Evolutionary conservation across 2,888 invertebrate species (phyloP), one percentile per base, ranked within the genome.

Genomic region (Epistrophe grossulariae): DNA sequence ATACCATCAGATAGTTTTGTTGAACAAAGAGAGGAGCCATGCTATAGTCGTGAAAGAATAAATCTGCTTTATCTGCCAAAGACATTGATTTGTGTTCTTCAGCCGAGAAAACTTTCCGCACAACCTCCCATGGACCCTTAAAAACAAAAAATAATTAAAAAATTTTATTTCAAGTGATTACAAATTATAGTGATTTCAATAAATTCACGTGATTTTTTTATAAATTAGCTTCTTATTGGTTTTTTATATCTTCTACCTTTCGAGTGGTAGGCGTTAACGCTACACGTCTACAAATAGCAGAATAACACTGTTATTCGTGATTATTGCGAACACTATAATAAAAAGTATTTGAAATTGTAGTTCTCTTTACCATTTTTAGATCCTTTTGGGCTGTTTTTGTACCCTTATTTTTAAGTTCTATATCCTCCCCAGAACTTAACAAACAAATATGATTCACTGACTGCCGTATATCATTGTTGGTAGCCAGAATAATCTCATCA

Each of bases 31-130:
- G 94, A 1, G 99, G 98, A n/a, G 96, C 96, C 88, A 99, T 94
- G 90, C 96, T 98, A 93, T 99, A 99, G 94, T 99, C 99, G 91
- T 97, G 96, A 93, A 99, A 99, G 94, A 99, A 99, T 76, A 99
- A 94, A 91, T 97, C 97, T 77, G 96, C 95, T 92, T 97, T 98
- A 91, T 99, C 98, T 88, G 95, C 94, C 9, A 98, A 93, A 45
- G 93, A 94, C 97, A 97, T 97, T 0, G 92, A 94, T 91, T 96
- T 96, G 90, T 97, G 97, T 68, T 97, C 96, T 62, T 95, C 95
- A 40, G 95, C 94, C 0, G 96, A 96, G 92, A 99, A 99, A 15
- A 99, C 98, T 92, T 97, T 97, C 68, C 96, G 95, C 52, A 97
- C 94, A 1, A 98, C 98, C 89, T 99, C 99, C 97, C 99, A 99